phyloP scores from a whole-genome alignment of 2,888 invertebrate species.

The Epinotia nisella region DNA sequence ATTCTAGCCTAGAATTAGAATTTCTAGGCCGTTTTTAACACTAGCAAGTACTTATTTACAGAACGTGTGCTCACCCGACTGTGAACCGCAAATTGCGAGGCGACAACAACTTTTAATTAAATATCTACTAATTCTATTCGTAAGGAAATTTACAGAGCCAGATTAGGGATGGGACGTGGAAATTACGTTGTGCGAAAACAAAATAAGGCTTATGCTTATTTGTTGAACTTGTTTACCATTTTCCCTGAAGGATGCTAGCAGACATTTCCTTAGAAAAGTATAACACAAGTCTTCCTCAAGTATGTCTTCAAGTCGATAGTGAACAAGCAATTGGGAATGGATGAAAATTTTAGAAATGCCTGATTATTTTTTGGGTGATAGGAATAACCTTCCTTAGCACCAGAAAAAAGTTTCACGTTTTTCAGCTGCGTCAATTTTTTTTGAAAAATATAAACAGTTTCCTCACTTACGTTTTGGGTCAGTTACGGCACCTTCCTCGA shows the following conservation, averaged over 20 bases:
- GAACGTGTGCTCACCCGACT: slow-evolving; percentile 50
- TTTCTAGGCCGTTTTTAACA: slow-evolving; percentile 22
- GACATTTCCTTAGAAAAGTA: background rate
- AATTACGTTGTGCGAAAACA: slow-evolving; percentile 4
- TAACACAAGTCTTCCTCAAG: background rate
- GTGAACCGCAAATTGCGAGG: slow-evolving; percentile 62
- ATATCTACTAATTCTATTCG: slow-evolving; percentile 72
- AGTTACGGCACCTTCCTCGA: no score
- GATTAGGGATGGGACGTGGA: slow-evolving; percentile 57
- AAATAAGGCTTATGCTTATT: background rate
- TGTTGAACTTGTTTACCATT: background rate
- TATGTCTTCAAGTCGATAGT: background rate
- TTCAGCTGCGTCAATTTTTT: no score
- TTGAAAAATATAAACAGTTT: no score
- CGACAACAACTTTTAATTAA: slow-evolving; percentile 80
- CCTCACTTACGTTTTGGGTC: no score
- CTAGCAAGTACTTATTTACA: slow-evolving; percentile 8
- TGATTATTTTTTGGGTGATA: no score
- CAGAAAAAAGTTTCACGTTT: no score
- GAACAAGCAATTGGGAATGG: no score
- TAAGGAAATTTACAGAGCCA: slow-evolving; percentile 71
- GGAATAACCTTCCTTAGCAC: no score
- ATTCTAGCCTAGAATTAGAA: background rate
- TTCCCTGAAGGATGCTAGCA: background rate
- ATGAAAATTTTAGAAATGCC: no score